Evolutionary conservation across 2,888 invertebrate genomes (phyloP).

Genomic region (Drosophila mimica): DNA sequence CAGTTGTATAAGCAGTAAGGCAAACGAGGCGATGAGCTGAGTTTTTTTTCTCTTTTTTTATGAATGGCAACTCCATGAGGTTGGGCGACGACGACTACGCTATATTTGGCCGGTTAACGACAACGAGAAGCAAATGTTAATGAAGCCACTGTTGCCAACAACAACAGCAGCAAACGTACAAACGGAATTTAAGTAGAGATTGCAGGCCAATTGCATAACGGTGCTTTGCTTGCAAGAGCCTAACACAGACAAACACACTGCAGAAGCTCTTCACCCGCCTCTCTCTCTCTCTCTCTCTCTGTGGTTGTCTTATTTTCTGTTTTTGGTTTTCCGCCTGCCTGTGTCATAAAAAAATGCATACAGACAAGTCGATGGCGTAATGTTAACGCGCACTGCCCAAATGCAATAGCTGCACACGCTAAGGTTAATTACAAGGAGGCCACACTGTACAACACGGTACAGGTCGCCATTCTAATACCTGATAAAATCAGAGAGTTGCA

Average conservation of each 20-base stretch:
- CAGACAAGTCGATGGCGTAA: conserved; percentile 32
- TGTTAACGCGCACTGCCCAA: conserved; percentile 26
- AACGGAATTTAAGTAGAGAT: conserved; percentile 59
- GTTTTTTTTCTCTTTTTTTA: conserved; percentile 43
- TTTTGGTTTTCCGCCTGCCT: conserved; percentile 55
- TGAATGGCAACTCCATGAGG: conserved; percentile 62
- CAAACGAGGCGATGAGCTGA: conserved; percentile 31
- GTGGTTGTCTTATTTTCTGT: conserved; percentile 39
- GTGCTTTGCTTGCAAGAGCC: conserved; percentile 59
- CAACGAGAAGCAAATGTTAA: conserved; percentile 51
- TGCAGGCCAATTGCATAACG: conserved; percentile 77
- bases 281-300: neutral
- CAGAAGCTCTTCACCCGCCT: conserved; percentile 28
- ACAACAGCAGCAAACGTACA: conserved; percentile 44
- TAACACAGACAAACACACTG: conserved; percentile 13
- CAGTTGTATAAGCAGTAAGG: conserved; percentile 56
- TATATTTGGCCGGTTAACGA: conserved; percentile 26
- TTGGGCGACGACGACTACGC: conserved; percentile 43
- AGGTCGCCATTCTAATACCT: neutral
- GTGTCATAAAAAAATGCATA: conserved; percentile 1
- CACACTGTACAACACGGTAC: neutral
- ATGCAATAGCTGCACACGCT: conserved; percentile 18
- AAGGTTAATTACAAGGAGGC: conserved; percentile 16
- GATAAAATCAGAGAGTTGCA: neutral
- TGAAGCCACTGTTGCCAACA: conserved; percentile 67